Base-by-base conservation (phyloP, 2,888 invertebrate genomes). In the Buathra laborator region DNA sequence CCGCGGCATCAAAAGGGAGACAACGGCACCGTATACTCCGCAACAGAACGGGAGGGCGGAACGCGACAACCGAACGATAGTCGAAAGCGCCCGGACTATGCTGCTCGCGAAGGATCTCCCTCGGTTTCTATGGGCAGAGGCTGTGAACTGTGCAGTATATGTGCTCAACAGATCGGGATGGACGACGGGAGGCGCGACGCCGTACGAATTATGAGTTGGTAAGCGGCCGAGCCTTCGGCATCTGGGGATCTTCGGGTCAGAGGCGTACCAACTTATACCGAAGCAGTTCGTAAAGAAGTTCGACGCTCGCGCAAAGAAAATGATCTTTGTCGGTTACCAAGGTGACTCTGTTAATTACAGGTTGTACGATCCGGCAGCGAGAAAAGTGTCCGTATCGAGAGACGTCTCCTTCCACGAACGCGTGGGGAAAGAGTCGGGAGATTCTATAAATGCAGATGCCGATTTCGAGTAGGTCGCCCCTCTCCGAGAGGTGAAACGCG, bases 91-190 rank as follows among this genome's bases (percentile, higher is more conserved):
- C 1, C 53, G 85, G 16, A 81, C 82, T 5, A 83, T 86, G 86
- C 24, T 87, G 0, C 67, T 62, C 4, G 84, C 75, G 24, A 76
- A 72, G 37, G 29, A 77, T 10, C 32, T 87, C 1, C 51, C 51
- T n/a, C 14, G 16, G 0, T n/a, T n/a, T 3, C 51, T 51, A 12
- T 51, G 51, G 51, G 83, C 89, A 1, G 91, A 93, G 80, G 86
- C 85, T 0, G 81, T 80, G 0, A 87, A 83, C 29, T 81, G 78
- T 9, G 79, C 83, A 2, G 90, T 90, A 76, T 85, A 91, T 70
- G 37, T 90, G 0, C 51, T 51, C 0, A 51, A 51, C 12, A 9
- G 51, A 5, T n/a, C 51, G 51, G 37, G 37, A 37, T 37, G 37
- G 37, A 5, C 9, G 2, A 37, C 37, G 6, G 37, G 7, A 37